Evolutionary conservation across 2,888 invertebrate species (phyloP).

Genomic region (Coelogynopora nodosa): DNA sequence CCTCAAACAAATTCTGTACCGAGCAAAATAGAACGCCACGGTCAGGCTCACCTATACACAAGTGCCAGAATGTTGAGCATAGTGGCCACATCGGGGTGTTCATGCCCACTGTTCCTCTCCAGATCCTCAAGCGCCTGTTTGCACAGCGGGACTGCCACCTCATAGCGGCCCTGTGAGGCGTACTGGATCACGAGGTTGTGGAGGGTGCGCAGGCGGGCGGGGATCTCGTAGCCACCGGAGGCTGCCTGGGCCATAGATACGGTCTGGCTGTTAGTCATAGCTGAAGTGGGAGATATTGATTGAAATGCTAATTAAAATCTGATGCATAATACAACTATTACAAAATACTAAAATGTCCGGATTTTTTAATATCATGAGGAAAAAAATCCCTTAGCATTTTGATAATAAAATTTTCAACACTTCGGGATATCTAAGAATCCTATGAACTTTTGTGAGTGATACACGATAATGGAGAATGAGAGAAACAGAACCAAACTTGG

Average conservation of each 20-base stretch:
- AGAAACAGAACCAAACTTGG: too few species aligned
- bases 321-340: not conserved
- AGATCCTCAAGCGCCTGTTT: constrained; percentile 98
- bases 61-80: constrained; percentile 98
- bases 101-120: constrained; percentile 95
- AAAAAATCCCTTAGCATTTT: too few species aligned
- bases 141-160: constrained; percentile 97
- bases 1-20: too few species aligned
- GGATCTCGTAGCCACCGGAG: constrained; percentile 66
- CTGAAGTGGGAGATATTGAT: not conserved
- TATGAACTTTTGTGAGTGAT: too few species aligned
- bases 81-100: constrained; percentile 98
- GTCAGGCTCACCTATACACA: constrained; percentile 66
- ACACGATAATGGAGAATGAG: too few species aligned
- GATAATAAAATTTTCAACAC: too few species aligned
- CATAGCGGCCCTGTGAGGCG: constrained; percentile 86
- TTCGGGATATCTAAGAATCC: too few species aligned
- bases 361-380: too few species aligned
- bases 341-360: too few species aligned
- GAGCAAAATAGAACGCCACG: too few species aligned
- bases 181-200: constrained; percentile 99
- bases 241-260: constrained; percentile 25
- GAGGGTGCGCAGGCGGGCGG: constrained; percentile 88
- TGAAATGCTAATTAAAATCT: not conserved
- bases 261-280: constrained; percentile 26